Evolutionary conservation across 2,797 vertebrate genomes (phyloP).

Genomic region (Rhabdomys pumilio): DNA sequence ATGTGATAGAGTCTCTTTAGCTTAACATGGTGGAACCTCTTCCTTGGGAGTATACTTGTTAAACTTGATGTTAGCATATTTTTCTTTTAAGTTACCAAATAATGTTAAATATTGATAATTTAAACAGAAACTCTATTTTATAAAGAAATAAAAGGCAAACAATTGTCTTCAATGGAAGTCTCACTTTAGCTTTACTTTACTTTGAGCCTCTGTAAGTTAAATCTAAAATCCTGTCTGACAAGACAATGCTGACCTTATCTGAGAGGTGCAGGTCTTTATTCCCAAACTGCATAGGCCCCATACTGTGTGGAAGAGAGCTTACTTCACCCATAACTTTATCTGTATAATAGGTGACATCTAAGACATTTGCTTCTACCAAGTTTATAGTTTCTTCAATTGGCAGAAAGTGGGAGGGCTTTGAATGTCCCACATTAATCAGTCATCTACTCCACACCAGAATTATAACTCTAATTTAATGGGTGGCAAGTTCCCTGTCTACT

Average conservation of each 20-base stretch:
- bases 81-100: slow-evolving; percentile 19
- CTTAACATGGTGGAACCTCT: slow-evolving; percentile 42
- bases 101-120: slow-evolving; percentile 60
- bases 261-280: neutral
- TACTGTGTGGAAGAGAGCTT: neutral
- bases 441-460: neutral
- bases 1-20: neutral
- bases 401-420: neutral
- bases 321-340: neutral
- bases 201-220: neutral
- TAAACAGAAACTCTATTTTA: slow-evolving; percentile 29
- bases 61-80: neutral
- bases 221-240: neutral
- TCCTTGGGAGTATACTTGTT: slow-evolving; percentile 24
- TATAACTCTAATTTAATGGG: neutral
- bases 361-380: neutral
- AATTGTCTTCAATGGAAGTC: neutral
- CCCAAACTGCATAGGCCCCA: neutral
- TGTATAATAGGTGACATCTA: neutral
- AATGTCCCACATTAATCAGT: neutral
- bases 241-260: neutral
- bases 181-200: neutral
- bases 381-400: neutral
- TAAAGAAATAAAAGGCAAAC: neutral
- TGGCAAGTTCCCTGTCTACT: neutral